Conservation (phyloP, 1,140 invertebrate species). For the Papilio xuthus region DNA sequence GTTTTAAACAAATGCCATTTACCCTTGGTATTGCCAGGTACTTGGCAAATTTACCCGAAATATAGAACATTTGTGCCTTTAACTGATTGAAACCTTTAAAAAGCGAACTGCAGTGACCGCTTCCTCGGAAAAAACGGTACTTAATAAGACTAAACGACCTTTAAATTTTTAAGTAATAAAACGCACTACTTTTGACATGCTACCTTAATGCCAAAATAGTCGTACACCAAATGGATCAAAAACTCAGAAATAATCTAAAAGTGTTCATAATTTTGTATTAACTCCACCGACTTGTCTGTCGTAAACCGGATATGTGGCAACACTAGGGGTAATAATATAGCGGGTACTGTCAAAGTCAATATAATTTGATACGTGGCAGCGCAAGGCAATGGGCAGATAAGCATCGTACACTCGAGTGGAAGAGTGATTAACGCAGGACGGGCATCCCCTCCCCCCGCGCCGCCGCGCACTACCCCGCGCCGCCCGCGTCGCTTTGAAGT, state of each 20-base stretch:
- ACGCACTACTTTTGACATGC: no score
- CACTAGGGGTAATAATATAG: constrained; percentile 48
- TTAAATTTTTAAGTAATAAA: no score
- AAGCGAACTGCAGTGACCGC: no score
- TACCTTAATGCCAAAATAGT: background rate
- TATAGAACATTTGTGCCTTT: background rate
- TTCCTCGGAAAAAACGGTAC: no score
- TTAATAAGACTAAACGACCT: no score
- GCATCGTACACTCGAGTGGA: constrained; percentile 69
- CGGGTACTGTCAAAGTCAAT: constrained; percentile 61
- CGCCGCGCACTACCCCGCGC: constrained; percentile 48
- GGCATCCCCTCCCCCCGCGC: constrained; percentile 24
- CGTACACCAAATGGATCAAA: background rate
- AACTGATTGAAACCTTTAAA: background rate
- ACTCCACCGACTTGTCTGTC: constrained; percentile 4
- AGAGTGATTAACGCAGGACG: constrained; percentile 62
- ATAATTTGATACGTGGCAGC: constrained; percentile 56
- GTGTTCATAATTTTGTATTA: background rate
- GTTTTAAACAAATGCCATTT: background rate
- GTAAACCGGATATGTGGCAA: constrained; percentile 27
- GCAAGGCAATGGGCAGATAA: constrained; percentile 61
- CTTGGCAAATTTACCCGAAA: background rate
- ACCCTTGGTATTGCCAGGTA: background rate
- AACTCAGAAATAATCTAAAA: background rate
- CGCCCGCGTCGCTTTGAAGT: constrained; percentile 48